Evolutionary conservation across 1,140 invertebrate species (phyloP).

Genomic region (Scaptomyza hsui): DNA sequence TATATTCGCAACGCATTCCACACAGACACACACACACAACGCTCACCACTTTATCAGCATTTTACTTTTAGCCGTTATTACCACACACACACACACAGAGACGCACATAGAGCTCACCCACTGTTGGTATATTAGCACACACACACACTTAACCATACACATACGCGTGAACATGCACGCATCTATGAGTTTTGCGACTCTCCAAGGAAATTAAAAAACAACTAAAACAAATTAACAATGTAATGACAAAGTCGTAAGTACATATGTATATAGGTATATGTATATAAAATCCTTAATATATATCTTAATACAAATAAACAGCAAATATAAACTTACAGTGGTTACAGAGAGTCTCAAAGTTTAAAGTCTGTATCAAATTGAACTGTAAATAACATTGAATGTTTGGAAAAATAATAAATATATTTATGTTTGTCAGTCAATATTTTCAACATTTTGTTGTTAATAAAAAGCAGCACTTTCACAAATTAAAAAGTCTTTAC

Average conservation of each 20-base stretch:
- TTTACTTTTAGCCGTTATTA: constrained; percentile 80
- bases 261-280: not conserved
- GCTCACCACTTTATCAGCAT: constrained; percentile 81
- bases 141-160: constrained; percentile 4
- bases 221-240: constrained; percentile 83
- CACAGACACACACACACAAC: constrained; percentile 45
- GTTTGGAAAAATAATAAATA: no score
- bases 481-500: not conserved
- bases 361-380: no score
- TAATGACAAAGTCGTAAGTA: constrained; percentile 75
- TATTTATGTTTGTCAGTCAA: no score
- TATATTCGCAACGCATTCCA: constrained; percentile 53
- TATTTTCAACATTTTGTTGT: no score
- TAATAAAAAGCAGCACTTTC: not conserved
- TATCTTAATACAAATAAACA: not conserved
- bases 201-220: constrained; percentile 82
- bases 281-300: not conserved
- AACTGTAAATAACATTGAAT: no score
- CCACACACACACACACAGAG: constrained; percentile 30
- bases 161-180: constrained; percentile 34
- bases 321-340: not conserved
- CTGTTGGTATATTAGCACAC: constrained; percentile 64
- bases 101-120: constrained; percentile 8
- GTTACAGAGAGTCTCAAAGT: no score
- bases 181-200: constrained; percentile 74